Evolutionary conservation across 92 coral and sea anemone species (phyloP).

Genomic region (Ricordea florida): DNA sequence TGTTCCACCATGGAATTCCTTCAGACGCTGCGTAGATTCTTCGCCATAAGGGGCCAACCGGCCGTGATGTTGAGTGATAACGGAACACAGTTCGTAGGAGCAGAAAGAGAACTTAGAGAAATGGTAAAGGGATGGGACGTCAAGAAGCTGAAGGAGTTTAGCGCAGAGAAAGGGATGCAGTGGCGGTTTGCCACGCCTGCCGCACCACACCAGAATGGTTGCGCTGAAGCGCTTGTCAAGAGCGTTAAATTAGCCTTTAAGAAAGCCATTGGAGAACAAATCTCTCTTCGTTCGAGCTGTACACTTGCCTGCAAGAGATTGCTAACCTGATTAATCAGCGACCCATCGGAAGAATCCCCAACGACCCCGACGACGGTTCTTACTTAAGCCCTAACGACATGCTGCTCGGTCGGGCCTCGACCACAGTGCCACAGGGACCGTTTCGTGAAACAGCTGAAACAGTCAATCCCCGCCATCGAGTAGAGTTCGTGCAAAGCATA

Average conservation of each 20-base stretch:
- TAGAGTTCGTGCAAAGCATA: conserved; percentile 57
- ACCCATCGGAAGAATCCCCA: conserved; percentile 61
- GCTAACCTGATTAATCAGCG: conserved; percentile 74
- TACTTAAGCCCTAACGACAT: conserved; percentile 68
- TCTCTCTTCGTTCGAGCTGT: conserved; percentile 54
- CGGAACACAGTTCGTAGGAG: conserved; percentile 56
- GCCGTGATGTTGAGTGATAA: conserved; percentile 53
- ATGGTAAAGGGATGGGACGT: conserved; percentile 41
- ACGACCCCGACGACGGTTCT: conserved; percentile 61
- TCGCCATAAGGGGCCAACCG: conserved; percentile 64
- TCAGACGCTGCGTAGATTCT: conserved; percentile 55
- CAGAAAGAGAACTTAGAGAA: conserved; percentile 42
- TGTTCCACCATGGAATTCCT: conserved; percentile 67
- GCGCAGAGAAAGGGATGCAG: conserved; percentile 55
- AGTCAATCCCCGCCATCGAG: conserved; percentile 56
- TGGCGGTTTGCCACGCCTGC: conserved; percentile 62
- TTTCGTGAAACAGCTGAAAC: too few species aligned
- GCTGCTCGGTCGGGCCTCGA: conserved; percentile 58
- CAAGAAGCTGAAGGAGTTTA: conserved; percentile 27
- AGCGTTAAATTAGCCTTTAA: conserved; percentile 50
- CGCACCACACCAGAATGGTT: conserved; percentile 62
- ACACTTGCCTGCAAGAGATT: conserved; percentile 64
- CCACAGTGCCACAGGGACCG: conserved; percentile 62
- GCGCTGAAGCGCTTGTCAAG: conserved; percentile 70
- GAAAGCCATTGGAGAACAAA: conserved; percentile 51